phyloP scores from a whole-genome alignment of 2,888 invertebrate genomes.

The Conus canariensis region DNA sequence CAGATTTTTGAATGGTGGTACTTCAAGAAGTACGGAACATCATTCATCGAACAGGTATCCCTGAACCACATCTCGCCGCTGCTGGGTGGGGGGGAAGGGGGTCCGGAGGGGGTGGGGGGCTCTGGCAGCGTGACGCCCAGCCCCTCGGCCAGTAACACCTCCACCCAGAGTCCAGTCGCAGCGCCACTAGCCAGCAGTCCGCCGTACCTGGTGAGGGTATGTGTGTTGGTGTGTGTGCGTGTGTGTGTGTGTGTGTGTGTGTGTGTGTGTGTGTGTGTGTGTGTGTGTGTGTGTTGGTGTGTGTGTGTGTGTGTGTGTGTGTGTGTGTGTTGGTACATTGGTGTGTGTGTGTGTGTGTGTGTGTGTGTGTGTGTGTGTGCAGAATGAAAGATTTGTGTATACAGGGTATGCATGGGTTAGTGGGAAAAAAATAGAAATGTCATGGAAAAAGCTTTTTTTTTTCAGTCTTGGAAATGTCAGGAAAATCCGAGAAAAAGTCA shows the following conservation, averaged over 20 bases:
- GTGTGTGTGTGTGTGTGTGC: not conserved
- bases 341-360: not conserved
- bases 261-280: too few species aligned
- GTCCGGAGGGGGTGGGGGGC: not conserved
- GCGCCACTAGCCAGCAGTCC: conserved; percentile 17
- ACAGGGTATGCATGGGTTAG: not conserved
- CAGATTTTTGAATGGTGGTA: conserved; percentile 99
- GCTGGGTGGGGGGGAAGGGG: conserved; percentile 84
- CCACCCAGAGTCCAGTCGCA: conserved; percentile 15
- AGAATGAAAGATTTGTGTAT: not conserved
- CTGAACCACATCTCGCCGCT: conserved; percentile 95
- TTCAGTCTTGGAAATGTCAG: too few species aligned
- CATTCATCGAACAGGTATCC: conserved; percentile 98
- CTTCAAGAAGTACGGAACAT: conserved; percentile 97
- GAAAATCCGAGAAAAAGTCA: too few species aligned
- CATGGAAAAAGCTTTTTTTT: too few species aligned
- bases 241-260: too few species aligned
- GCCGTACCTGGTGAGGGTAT: not conserved
- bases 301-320: too few species aligned
- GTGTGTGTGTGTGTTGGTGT: too few species aligned
- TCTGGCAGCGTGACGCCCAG: not conserved
- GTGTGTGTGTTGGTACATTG: too few species aligned
- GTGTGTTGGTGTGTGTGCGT: not conserved
- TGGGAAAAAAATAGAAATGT: too few species aligned
- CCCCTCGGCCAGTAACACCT: not conserved